Base-by-base conservation (phyloP, 2,113 vertebrate genomes). In the Anthoscopus minutus region DNA sequence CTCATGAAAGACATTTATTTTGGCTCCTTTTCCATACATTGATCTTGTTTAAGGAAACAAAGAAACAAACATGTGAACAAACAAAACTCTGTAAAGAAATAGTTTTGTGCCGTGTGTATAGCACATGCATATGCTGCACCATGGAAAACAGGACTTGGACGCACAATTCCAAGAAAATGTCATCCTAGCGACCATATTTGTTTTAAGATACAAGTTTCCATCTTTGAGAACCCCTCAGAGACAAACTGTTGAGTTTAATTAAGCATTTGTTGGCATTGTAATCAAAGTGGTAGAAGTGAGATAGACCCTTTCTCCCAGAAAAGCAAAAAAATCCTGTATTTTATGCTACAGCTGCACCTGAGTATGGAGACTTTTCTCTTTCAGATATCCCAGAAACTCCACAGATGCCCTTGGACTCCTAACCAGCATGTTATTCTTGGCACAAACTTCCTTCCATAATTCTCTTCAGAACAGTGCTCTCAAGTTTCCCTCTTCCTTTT, bases 1-100 rank as follows among this genome's bases (percentile, higher is more conserved):
- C 85, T 85, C 92, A 97, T 42, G 69, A 94, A 91, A 87, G 71
- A 47, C 16, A 60, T 97, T 94, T 96, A 80, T 95, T 95, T 97
- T 92, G 44, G 9, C 48, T 83, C 48, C 56, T 92, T 65, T 69
- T 96, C 57, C 48, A 73, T 86, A 94, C 67, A 38, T 24, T 88
- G 85, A 79, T 86, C n/a, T 80, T 87, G 21, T 65, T 88, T 87
- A 89, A 64, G 40, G 66, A 79, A 86, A 78, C n/a, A 38, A 66
- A 30, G 8, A 51, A 47, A 27, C 15, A 45, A 60, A n/a, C 16
- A 38, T 61, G 15, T 4, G 35, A 54, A 25, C 15, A 53, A 38
- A 23, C 25, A 79, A 73, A 61, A 4, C 3, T 57, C 13, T 31
- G 28, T 70, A 44, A 91, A 54, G 61, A 61, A 31, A 18, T 47